phyloP scores from a whole-genome alignment of 2,113 vertebrate species.

The Tachuris rubrigastra region DNA sequence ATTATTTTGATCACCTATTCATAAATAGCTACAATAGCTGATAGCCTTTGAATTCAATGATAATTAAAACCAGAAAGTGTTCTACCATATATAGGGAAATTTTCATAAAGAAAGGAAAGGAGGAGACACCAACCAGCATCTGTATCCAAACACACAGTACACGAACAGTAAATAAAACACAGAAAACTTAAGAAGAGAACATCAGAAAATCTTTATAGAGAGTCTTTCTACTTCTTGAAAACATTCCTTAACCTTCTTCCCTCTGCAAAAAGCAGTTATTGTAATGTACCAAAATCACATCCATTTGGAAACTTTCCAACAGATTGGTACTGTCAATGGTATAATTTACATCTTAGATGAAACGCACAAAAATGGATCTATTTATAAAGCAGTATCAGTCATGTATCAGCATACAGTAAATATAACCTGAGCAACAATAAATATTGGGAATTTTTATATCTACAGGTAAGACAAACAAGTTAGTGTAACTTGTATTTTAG shows the following conservation, averaged over 20 bases:
- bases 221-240: not conserved
- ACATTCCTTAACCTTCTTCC: not conserved
- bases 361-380: not conserved
- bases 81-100: not conserved
- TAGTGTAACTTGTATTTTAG: not conserved
- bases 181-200: not conserved
- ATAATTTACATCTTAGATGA: not conserved
- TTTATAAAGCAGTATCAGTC: not conserved
- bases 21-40: not conserved
- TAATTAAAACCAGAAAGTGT: not conserved
- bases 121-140: not conserved
- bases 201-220: not conserved
- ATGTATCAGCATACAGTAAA: not conserved
- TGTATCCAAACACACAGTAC: not conserved
- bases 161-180: not conserved
- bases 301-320: not conserved
- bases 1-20: not conserved
- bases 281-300: not conserved
- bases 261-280: not conserved
- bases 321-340: not conserved
- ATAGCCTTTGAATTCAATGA: constrained; percentile 6
- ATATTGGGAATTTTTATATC: not conserved
- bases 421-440: not conserved
- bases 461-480: not conserved
- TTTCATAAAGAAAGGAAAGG: constrained; percentile 12